Evolutionary conservation across 2,113 vertebrate genomes (phyloP), one percentile per base, ranked within the genome.

Genomic region (Notarius quadriscutis): DNA sequence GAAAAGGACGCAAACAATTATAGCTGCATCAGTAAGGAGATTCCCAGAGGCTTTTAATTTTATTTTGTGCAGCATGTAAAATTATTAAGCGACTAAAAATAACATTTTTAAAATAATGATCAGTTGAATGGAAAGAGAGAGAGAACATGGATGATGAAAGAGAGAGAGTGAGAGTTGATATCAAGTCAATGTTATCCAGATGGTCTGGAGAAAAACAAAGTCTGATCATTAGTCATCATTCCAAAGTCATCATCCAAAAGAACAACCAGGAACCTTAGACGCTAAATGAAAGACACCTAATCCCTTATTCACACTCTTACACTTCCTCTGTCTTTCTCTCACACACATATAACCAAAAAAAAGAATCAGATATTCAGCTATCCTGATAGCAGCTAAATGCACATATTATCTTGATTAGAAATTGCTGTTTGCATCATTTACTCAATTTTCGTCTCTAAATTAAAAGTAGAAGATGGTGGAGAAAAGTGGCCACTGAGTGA

Each of bases 171-270:
- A 27, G 25, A 27, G 20, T 25, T 9, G 51, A 12, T 78, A 53
- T 78, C 18, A 27, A 27, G 11, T 79, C 75, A 27, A 74, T 84
- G 79, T 60, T 84, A 60, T 82, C 88, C 91, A 91, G 91, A 91
- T 91, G 89, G 89, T 89, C 89, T 30, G 89, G 90, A 65, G 85
- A 87, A 88, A 89, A 67, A 78, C 58, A 58, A 88, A 89, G 60
- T 58, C 62, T 71, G 62, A 86, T 55, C 51, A 80, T 89, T 91
- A 89, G 91, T 91, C 90, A 90, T 83, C 80, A 87, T 69, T 84
- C 41, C 50, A 51, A 62, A 53, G 14, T 78, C 30, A 50, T 80
- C 83, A 89, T 71, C 5, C 34, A 72, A 62, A 71, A 27, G 65
- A 74, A 72, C 48, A n/a, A 91, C 57, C 82, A 83, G 89, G 60